A percentile compares a stretch with the other conserved stretches of the same genome.
Evolutionary conservation across 2,113 vertebrate species (phyloP).

Genomic region (Dolichotis patagonum): DNA sequence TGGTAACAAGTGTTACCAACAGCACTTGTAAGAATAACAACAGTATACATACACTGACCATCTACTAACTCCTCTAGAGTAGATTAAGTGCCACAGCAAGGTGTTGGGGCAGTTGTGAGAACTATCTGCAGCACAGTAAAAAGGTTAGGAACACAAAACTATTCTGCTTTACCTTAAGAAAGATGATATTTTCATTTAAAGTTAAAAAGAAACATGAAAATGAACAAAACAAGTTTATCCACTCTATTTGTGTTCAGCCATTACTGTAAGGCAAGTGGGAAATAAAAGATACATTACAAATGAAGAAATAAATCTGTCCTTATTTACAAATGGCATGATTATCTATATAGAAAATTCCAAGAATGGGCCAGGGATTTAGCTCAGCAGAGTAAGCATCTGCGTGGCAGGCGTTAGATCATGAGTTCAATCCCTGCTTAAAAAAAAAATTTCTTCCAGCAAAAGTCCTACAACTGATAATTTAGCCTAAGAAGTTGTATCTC

Average conservation of each 20-base stretch:
- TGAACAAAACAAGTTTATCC: not conserved
- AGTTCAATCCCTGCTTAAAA: too few relatives aligned
- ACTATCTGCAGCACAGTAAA: not conserved
- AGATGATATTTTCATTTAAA: not conserved
- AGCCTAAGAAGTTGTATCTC: not conserved
- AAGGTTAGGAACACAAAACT: not conserved
- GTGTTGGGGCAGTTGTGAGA: not conserved
- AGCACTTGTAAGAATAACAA: not conserved
- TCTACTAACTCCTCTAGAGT: not conserved
- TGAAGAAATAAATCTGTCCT: not conserved
- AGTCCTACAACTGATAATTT: not conserved
- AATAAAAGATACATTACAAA: not conserved
- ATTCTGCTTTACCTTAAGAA: not conserved
- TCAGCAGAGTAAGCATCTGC: too few relatives aligned
- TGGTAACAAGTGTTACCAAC: too few relatives aligned
- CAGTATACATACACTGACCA: not conserved
- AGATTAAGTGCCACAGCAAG: not conserved
- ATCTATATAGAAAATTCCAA: not conserved
- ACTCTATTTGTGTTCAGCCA: not conserved
- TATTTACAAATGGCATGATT: not conserved
- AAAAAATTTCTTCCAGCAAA: not conserved
- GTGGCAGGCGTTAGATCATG: too few relatives aligned
- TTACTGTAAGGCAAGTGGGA: not conserved
- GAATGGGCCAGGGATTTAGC: not conserved
- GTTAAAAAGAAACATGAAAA: not conserved